Conservation (phyloP, 2,113 vertebrate species). For the Austrofundulus limnaeus region DNA sequence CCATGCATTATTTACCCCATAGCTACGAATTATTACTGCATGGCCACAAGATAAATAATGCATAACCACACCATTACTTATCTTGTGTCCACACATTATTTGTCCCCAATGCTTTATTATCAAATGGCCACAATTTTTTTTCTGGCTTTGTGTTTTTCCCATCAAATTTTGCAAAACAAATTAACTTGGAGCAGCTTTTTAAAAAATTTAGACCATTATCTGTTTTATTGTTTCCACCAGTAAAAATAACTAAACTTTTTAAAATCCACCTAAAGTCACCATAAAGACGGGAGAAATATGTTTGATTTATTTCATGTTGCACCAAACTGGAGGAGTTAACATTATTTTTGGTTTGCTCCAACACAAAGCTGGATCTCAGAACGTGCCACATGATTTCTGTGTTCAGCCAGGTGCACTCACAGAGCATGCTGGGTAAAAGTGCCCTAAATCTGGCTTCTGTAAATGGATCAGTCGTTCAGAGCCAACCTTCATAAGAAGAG, state of each 20-base stretch:
- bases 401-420: constrained; percentile 21
- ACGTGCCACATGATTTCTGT: constrained; percentile 21
- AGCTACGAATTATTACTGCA: too few species aligned
- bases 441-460: constrained; percentile 61
- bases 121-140: too few species aligned
- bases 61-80: too few species aligned
- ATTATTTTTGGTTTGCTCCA: neutral
- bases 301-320: neutral
- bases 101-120: too few species aligned
- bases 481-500: constrained; percentile 66
- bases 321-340: neutral
- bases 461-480: constrained; percentile 56
- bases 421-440: constrained; percentile 32
- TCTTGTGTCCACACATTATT: too few species aligned
- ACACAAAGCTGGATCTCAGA: neutral
- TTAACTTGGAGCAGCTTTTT: too few species aligned
- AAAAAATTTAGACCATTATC: too few species aligned
- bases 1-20: too few species aligned
- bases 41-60: too few species aligned
- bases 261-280: neutral
- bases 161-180: too few species aligned
- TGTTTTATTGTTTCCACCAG: too few species aligned
- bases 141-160: too few species aligned
- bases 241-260: neutral
- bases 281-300: neutral